Base-by-base conservation (phyloP, 2,797 vertebrate species). In the Varecia variegata region DNA sequence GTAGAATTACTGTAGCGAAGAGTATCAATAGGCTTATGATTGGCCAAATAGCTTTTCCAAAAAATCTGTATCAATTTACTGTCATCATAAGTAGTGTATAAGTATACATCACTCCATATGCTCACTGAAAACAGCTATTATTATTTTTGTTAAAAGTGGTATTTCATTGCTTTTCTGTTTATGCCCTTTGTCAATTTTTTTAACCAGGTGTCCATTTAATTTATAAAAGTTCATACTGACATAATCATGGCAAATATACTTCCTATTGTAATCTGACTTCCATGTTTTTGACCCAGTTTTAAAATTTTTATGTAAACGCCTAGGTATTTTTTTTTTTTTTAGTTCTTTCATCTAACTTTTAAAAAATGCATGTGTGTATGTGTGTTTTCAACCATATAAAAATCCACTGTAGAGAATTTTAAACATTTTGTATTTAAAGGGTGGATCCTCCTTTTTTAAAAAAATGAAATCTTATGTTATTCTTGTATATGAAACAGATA, bases 61-160 rank as follows among this genome's bases (percentile, higher is more conserved):
- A 93, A 80, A 81, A 35, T 58, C 14, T 13, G 40, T 87, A 23
- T 70, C 60, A 81, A 45, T 70, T 76, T 90, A 68, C 25, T 32
- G 1, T 81, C 58, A 76, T 76, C 7, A 7, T 60, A 77, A 25
- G 18, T 73, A 62, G 30, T 92, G 15, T 86, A 1, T 71, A 81
- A 56, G 23, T 52, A 52, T 76, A 21, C 21, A 35, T 86, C n/a
- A 85, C 58, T 80, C 47, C 38, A 32, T 87, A 77, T 9, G 81
- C 56, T 93, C 70, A 70, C 35, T 77, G 60, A 62, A 94, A 70
- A 91, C 38, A 62, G 35, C 76, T 93, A 27, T 76, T 94, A 70
- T n/a, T 50, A 88, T 82, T 93, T 84, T 91, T 86, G 18, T 73
- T 85, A 68, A 68, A 80, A 81, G 17, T 32, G 35, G 20, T 60